These are phyloP conservation scores for Antennarius striatus DNA, from an alignment of 2,113 vertebrate genomes.

Conservation along the genomic window DNA sequence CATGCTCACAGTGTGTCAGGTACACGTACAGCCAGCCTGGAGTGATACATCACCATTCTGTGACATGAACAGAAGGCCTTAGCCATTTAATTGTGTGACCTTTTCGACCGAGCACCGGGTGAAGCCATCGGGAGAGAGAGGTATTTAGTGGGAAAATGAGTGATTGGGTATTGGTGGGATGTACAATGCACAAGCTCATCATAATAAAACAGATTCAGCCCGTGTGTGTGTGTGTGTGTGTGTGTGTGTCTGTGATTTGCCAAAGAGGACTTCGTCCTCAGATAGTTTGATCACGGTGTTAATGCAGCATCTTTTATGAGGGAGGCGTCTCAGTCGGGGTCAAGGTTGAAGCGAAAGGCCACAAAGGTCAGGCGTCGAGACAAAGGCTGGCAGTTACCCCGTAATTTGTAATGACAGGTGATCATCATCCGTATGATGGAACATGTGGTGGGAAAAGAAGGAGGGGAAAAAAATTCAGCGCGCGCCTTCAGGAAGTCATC, in stretches of 20 bases:
- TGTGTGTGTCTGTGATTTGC: conserved; percentile 4
- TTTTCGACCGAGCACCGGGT: conserved; percentile 76
- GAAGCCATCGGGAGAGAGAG: conserved; percentile 69
- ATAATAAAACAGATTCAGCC: conserved; percentile 69
- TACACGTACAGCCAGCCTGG: conserved; percentile 78
- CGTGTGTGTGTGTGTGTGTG: conserved; percentile 22
- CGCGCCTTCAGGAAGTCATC: neutral
- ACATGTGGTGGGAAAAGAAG: conserved; percentile 37
- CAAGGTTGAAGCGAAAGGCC: conserved; percentile 54
- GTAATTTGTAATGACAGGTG: conserved; percentile 62
- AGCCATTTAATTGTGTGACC: conserved; percentile 82
- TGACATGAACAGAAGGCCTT: conserved; percentile 81
- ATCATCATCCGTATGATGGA: conserved; percentile 51
- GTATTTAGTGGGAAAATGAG: conserved; percentile 74
- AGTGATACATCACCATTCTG: conserved; percentile 81
- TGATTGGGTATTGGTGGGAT: conserved; percentile 71
- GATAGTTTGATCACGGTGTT: conserved; percentile 38
- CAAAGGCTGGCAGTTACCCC: conserved; percentile 38
- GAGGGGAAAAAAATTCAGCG: neutral
- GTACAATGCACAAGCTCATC: conserved; percentile 69
- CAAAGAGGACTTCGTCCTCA: conserved; percentile 9
- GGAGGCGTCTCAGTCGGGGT: conserved; percentile 44
- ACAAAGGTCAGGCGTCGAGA: conserved; percentile 13
- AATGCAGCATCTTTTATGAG: conserved; percentile 42
- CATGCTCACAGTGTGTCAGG: conserved; percentile 81